phyloP scores from a whole-genome alignment of 2,888 invertebrate species.

The Biston betularia region DNA sequence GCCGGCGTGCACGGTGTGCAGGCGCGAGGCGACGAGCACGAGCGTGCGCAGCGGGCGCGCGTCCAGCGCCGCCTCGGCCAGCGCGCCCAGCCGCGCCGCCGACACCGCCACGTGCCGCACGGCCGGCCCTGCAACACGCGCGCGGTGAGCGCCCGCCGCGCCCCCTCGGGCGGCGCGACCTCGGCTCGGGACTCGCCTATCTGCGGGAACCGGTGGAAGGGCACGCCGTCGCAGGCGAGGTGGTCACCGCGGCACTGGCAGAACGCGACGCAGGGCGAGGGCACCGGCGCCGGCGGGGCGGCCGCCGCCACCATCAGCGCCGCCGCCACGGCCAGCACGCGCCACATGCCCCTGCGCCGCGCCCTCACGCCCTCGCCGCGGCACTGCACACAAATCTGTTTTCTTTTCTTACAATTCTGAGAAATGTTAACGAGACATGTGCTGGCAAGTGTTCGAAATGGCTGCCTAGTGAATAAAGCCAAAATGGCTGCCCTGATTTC shows the following conservation, averaged over 20 bases:
- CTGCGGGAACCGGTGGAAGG: constrained; percentile 68
- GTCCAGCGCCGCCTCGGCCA: constrained; percentile 91
- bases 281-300: constrained; percentile 43
- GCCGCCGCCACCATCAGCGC: constrained; percentile 34
- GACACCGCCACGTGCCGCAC: constrained; percentile 89
- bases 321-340: constrained; percentile 33
- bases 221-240: constrained; percentile 66
- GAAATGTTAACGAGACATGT: too few species aligned
- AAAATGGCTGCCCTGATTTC: too few species aligned
- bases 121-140: constrained; percentile 48
- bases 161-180: neutral
- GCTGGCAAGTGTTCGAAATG: too few species aligned
- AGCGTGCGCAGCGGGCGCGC: constrained; percentile 90
- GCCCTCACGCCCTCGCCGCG: constrained; percentile 15
- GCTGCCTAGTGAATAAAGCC: too few species aligned
- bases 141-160: neutral
- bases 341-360: constrained; percentile 26
- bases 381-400: constrained; percentile 6
- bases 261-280: constrained; percentile 56
- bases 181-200: constrained; percentile 51
- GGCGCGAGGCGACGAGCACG: constrained; percentile 91
- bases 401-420: too few species aligned
- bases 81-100: constrained; percentile 87
- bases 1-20: constrained; percentile 89
- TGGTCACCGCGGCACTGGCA: constrained; percentile 67